Base-by-base conservation (phyloP, 37 sponge, comb jelly and placozoan genomes). In the Petrosia ficiformis region DNA sequence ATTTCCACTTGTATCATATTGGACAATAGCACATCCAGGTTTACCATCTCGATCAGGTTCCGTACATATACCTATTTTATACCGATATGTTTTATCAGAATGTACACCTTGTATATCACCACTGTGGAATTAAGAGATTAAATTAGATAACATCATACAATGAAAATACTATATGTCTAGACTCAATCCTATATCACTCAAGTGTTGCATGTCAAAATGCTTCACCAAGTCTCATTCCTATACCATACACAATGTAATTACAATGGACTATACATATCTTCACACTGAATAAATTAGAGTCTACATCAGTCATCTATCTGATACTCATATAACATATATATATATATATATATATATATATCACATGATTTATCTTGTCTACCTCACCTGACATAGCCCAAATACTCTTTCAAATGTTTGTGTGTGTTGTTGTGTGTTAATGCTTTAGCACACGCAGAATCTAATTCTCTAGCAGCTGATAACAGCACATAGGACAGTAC, bases 41-140 rank as follows among this genome's bases (percentile, higher is more conserved):
- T 8, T 4, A 26, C 58, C 25, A 8, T 52, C 38, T 11, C 19
- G 29, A 8, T 68, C 70, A 36, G 39, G 21, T 22, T 71, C 43
- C 34, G 75, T 75, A 77, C 87, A 87, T 1, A 87, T 39, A 4
- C 87, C 87, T 37, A 87, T 36, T 0, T 65, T 42, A 39, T 87
- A 87, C 34, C 25, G 38, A 63, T 87, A 87, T 8, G 63, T 61
- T 29, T 61, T 61, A n/a, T 61, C 63, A 5, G 22, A 26, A 61
- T 61, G 63, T 8, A n/a, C 63, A 26, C 63, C 63, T 48, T 48
- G 14, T 48, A 48, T 8, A 19, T 48, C 54, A 48, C 54, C 14
- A 14, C 14, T 19, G 54, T 19, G 54, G 54, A 14, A 14, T 19
- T 19, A 48, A 48, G 54, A 14, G 54, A 48, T 48, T 48, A 48